phyloP scores from a whole-genome alignment of 2,888 invertebrate species.

The Brachycybe producta region DNA sequence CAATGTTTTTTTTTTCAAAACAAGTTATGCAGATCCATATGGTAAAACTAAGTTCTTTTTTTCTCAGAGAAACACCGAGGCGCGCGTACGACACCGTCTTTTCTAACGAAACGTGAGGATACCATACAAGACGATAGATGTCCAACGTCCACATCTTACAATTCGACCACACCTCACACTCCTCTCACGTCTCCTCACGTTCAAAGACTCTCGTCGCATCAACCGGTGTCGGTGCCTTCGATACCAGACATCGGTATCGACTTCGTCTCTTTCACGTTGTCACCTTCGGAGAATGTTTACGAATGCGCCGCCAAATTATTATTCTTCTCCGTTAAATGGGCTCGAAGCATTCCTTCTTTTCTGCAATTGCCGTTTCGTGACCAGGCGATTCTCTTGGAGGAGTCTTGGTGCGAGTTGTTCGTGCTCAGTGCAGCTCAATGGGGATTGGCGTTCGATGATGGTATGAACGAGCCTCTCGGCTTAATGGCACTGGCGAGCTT shows the following conservation, averaged over 20 bases:
- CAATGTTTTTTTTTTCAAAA: too few species aligned
- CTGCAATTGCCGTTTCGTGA: constrained; percentile 54
- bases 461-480: constrained; percentile 33
- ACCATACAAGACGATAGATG: constrained; percentile 5
- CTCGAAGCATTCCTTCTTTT: constrained; percentile 60
- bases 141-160: constrained; percentile 2
- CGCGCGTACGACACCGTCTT: constrained; percentile 64
- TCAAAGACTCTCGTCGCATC: constrained; percentile 33
- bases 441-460: constrained; percentile 58
- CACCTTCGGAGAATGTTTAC: constrained; percentile 44
- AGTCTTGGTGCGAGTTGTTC: constrained; percentile 72
- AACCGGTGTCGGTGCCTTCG: constrained; percentile 18
- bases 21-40: too few species aligned
- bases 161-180: constrained; percentile 17
- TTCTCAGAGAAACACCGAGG: constrained; percentile 34
- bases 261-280: constrained; percentile 26
- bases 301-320: constrained; percentile 56
- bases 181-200: constrained; percentile 1
- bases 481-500: too few species aligned
- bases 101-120: constrained; percentile 48
- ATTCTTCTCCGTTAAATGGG: constrained; percentile 66
- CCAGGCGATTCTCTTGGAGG: constrained; percentile 57
- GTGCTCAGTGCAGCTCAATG: constrained; percentile 70
- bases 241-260: constrained; percentile 2
- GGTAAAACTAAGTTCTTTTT: too few species aligned